Evolutionary conservation across 1,140 invertebrate genomes (phyloP), one percentile per base, ranked within the genome.

Genomic region (Trichomalopsis sarcophagae): DNA sequence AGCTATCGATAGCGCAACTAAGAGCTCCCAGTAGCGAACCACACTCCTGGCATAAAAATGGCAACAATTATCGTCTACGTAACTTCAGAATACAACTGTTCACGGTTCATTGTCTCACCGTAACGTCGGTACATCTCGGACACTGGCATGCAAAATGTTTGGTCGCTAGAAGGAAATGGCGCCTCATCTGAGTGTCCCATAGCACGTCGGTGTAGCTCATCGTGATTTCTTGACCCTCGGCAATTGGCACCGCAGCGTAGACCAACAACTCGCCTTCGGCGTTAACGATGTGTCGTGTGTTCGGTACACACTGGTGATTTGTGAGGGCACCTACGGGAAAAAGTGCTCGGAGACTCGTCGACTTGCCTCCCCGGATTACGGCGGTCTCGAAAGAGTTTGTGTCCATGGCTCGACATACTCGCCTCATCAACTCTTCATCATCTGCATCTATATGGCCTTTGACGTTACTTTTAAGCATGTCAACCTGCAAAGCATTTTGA

Each of bases 71-170:
- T 77, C n/a, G 21, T n/a, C 17, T 44, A 44, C 40, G 4, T 21
- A 21, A 7, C 55, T 62, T 7, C 55, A 62, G 17, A 62, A 62
- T 21, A n/a, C 55, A 1, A 62, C 0, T n/a, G 7, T 7, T 62
- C 44, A 21, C 23, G 3, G 50, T 77, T 36, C 33, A 33, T 79
- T 69, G 5, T 30, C 40, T 50, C 90, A 94, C 97, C 74, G 95
- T 95, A 1, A 95, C 94, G 92, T 97, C 97, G 55, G 91, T 90
- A 89, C 97, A 97, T 50, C 97, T 93, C 23, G 91, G 87, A 89
- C 97, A 97, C 17, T 91, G 91, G 89, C 97, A 97, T 47, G 93
- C 91, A 90, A 97, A 97, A 89, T 96, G 94, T 93, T 97, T 97
- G 3, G 96, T 97, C 84, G 94, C 93, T 78, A 91, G 93, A 6